Base-by-base conservation (phyloP, 2,113 vertebrate genomes). In the Athene cunicularia region DNA sequence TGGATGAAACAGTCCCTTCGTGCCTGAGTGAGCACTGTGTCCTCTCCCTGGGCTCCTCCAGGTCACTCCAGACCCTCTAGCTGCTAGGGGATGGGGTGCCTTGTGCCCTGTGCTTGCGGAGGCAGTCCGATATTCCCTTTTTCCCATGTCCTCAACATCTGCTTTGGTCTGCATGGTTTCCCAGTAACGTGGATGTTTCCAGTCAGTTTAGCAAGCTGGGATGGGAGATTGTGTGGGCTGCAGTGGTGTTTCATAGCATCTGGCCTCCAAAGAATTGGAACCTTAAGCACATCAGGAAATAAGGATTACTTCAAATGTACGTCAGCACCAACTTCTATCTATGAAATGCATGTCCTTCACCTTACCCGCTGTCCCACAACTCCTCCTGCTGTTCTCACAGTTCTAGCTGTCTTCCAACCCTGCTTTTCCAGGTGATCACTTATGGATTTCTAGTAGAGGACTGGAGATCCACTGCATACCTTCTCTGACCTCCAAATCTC, bases 191-290 rank as follows among this genome's bases (percentile, higher is more conserved):
- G 37, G 73, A 20, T 75, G 20, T 89, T 96, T 81, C 80, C 77
- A 89, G 60, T 63, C 47, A 63, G 52, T 93, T 93, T 35, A 87
- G 62, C 60, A 79, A 75, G 59, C 87, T 60, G 74, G 74, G 32
- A 66, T 80, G 88, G 12, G 60, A 55, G 39, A 26, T 56, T 50
- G 52, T 14, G n/a, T 96, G 92, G 49, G 70, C 58, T 95, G 89
- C 33, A 56, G 80, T 79, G 84, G 19, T 91, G 82, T 77, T 86
- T 56, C 86, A 60, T 6, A 92, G 74, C 79, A 76, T 93, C 82
- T 96, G 82, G 86, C 63, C 75, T 91, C 32, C 84, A 82, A 85
- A 91, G 80, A 84, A 39, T 63, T 8, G 12, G 76, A 83, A 37
- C 53, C 67, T 56, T 83, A 63, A 86, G 37, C 30, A 62, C 64